Evolutionary conservation across 2,888 invertebrate species (phyloP).

Genomic region (Portevinia maculata): DNA sequence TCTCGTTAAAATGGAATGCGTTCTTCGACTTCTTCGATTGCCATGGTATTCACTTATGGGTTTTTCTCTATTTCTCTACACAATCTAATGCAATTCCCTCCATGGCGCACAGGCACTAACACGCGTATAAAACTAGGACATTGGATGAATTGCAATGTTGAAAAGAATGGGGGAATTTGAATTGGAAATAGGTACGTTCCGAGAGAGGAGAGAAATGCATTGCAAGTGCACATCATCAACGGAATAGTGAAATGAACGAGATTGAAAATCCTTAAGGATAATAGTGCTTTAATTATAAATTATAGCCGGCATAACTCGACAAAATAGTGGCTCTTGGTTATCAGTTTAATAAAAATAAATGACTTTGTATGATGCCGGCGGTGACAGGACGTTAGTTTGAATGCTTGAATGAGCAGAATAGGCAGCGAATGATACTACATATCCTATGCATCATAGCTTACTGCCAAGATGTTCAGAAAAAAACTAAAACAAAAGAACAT

Average conservation of each 20-base stretch:
- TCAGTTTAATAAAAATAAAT: slow-evolving; percentile 28
- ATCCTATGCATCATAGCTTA: slow-evolving; percentile 24
- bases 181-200: slow-evolving; percentile 28
- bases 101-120: not conserved
- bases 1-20: slow-evolving; percentile 58
- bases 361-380: not conserved
- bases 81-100: slow-evolving; percentile 62
- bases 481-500: not conserved
- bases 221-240: slow-evolving; percentile 42
- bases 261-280: slow-evolving; percentile 21
- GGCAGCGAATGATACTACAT: slow-evolving; percentile 47
- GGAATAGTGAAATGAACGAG: slow-evolving; percentile 18
- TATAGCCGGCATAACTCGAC: slow-evolving; percentile 13
- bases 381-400: slow-evolving; percentile 9
- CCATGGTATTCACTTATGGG: slow-evolving; percentile 46
- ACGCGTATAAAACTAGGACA: slow-evolving; percentile 55
- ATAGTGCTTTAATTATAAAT: slow-evolving; percentile 54
- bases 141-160: slow-evolving; percentile 41
- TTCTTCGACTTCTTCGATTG: slow-evolving; percentile 36
- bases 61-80: slow-evolving; percentile 39
- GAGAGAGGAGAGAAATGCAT: slow-evolving; percentile 11
- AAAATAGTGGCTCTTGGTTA: slow-evolving; percentile 16
- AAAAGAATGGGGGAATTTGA: slow-evolving; percentile 49
- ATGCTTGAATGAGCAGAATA: slow-evolving; percentile 6
- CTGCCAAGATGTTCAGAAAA: slow-evolving; percentile 37